Evolutionary conservation across 2,797 vertebrate genomes (phyloP), one percentile per base, ranked within the genome.

Genomic region (Xyrichtys novacula): DNA sequence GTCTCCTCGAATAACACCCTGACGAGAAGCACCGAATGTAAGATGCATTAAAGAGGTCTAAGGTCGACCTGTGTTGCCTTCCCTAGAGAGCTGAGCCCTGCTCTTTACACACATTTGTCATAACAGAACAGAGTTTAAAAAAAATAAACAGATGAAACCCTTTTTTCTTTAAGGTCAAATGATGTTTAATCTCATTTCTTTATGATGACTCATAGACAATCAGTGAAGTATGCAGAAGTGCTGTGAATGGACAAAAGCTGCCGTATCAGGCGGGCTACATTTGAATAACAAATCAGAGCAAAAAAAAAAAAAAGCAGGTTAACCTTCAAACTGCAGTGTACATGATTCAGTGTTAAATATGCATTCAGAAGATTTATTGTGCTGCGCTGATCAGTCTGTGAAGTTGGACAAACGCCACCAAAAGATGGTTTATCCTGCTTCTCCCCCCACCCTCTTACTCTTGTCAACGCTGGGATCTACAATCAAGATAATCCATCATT

Each of bases 401-500:
- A 82, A 81, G 85, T 80, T 85, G 85, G 84, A 85, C 80, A 84
- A 83, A 86, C 22, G 73, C 74, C 79, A 84, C 74, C 55, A 61
- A 76, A 76, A 83, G 63, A 76, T 20, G 26, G 50, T 78, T 78
- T 83, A 72, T 72, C 69, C 80, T 49, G 29, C 70, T 23, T 55
- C 56, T 16, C 23, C 25, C 32, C 70, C 49, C 40, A 14, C 28
- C 10, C 62, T 55, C 44, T 17, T 64, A 62, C 75, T 26, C 81
- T 90, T 90, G 91, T 91, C 90, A 91, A 70, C 44, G 74, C 71
- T 89, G 39, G 11, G 81, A 90, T 92, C 84, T 90, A 82, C 88
- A 91, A 89, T 92, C 87, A 89, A 80, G 89, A 90, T 86, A 88
- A 93, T 94, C 92, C 92, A 93, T 94, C 92, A 93, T 79, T 67